phyloP scores from a whole-genome alignment of 2,888 invertebrate genomes.

The Ryuthela nishihirai region DNA sequence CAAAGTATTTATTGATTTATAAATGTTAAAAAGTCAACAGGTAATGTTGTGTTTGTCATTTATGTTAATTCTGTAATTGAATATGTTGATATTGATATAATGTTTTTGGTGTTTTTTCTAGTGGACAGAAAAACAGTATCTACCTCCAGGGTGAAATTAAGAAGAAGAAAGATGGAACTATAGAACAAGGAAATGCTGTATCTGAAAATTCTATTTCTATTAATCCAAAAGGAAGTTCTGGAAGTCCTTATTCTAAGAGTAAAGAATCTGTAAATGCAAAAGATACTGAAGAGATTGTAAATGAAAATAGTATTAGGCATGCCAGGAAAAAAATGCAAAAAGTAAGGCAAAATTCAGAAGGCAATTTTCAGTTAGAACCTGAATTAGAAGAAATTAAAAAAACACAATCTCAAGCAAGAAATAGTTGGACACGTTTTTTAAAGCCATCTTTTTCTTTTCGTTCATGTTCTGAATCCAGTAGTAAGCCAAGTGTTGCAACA shows the following conservation, averaged over 20 bases:
- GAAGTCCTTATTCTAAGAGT: constrained; percentile 7
- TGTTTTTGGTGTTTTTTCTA: constrained; percentile 2
- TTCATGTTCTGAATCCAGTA: constrained; percentile 22
- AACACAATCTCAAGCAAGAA: constrained; percentile 27
- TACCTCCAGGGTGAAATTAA: constrained; percentile 4
- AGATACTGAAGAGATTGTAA: constrained; percentile 19
- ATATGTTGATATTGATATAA: neutral
- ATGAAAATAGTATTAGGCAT: constrained; percentile 13
- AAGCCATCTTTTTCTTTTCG: constrained; percentile 32
- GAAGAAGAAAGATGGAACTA: constrained; percentile 16
- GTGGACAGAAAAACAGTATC: constrained; percentile 9
- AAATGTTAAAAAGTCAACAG: too few species aligned
- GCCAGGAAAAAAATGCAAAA: constrained; percentile 8
- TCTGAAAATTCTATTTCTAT: constrained; percentile 5
- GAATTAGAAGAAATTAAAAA: constrained; percentile 28
- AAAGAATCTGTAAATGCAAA: constrained; percentile 20
- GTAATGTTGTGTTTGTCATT: too few species aligned
- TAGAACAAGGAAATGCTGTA: constrained; percentile 1
- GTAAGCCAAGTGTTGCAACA: constrained; percentile 35
- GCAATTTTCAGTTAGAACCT: constrained; percentile 16
- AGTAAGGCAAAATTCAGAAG: constrained; percentile 16
- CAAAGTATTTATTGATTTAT: too few species aligned
- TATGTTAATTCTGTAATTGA: too few species aligned
- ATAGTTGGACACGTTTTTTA: constrained; percentile 33
- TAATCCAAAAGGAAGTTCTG: constrained; percentile 11